These are phyloP conservation scores for Oreonectes daqikongensis DNA, from an alignment of 2,797 vertebrate genomes.

Conservation along the genomic window DNA sequence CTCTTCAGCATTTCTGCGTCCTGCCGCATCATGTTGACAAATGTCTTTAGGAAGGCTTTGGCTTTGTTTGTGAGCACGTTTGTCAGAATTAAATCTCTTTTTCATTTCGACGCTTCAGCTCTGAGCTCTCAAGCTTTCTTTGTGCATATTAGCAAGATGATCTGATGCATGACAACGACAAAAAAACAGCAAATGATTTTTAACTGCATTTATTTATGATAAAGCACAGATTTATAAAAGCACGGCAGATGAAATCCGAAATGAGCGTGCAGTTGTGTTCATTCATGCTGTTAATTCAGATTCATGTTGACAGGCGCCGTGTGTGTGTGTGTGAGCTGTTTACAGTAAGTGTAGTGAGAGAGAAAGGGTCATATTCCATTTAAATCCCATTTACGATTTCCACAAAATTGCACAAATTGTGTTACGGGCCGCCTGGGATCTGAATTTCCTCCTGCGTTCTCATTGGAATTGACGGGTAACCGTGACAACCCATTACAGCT, in stretches of 20 bases:
- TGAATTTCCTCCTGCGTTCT: constrained; percentile 39
- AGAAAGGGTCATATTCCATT: not conserved
- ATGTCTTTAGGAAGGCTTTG: not conserved
- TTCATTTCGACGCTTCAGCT: not conserved
- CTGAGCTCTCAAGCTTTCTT: not conserved
- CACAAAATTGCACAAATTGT: constrained; percentile 51
- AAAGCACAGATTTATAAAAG: not conserved
- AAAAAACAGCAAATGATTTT: not conserved
- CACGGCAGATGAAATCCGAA: not conserved
- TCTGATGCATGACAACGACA: not conserved
- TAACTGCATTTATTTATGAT: not conserved
- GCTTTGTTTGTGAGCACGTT: not conserved
- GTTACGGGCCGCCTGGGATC: constrained; percentile 49
- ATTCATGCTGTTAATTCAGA: not conserved
- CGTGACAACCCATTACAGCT: constrained; percentile 37
- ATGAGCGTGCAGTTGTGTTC: not conserved
- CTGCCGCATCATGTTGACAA: not conserved
- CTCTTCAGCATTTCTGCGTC: not conserved
- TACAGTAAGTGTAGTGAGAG: not conserved
- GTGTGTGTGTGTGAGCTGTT: not conserved
- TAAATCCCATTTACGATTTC: constrained; percentile 39
- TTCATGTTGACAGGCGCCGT: constrained; percentile 11
- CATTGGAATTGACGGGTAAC: constrained; percentile 47
- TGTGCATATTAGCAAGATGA: not conserved
- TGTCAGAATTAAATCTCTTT: not conserved